Evolutionary conservation across 92 coral and sea anemone species (phyloP).

Genomic region (Porites cylindrica): DNA sequence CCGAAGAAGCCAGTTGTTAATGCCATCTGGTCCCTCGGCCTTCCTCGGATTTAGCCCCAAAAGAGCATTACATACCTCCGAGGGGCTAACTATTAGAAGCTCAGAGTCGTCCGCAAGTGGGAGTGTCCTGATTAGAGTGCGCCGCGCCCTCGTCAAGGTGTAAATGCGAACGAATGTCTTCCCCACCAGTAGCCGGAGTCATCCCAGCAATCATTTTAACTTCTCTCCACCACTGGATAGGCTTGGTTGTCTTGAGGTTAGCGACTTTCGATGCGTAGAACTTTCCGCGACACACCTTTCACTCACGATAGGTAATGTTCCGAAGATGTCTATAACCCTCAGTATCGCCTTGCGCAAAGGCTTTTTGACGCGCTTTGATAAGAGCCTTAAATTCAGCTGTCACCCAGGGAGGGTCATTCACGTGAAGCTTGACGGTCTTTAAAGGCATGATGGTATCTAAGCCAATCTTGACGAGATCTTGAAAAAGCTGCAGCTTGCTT

Average conservation of each 20-base stretch:
- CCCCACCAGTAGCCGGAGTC: background rate
- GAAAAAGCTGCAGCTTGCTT: constrained; percentile 34
- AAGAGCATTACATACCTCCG: too few relatives aligned
- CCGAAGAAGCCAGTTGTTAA: too few relatives aligned
- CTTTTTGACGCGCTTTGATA: constrained; percentile 49
- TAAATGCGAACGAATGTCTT: background rate
- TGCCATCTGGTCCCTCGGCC: too few relatives aligned
- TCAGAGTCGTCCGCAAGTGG: too few relatives aligned
- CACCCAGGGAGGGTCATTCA: constrained; percentile 44
- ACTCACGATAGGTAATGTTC: constrained; percentile 54
- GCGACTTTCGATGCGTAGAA: background rate
- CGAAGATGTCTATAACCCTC: constrained; percentile 30
- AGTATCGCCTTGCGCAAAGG: constrained; percentile 29
- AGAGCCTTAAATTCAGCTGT: constrained; percentile 52
- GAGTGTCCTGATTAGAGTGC: too few relatives aligned
- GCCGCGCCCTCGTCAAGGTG: background rate
- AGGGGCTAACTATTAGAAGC: too few relatives aligned
- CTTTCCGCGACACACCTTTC: constrained; percentile 10
- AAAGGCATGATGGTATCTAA: constrained; percentile 55
- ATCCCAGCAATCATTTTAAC: constrained; percentile 4
- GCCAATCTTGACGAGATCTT: constrained; percentile 25
- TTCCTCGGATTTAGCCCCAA: too few relatives aligned
- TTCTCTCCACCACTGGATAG: constrained; percentile 2
- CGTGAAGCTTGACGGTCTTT: constrained; percentile 25
- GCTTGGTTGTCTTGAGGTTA: background rate